Evolutionary conservation across 2,113 vertebrate genomes (phyloP).

Genomic region (Tragulus kanchil): DNA sequence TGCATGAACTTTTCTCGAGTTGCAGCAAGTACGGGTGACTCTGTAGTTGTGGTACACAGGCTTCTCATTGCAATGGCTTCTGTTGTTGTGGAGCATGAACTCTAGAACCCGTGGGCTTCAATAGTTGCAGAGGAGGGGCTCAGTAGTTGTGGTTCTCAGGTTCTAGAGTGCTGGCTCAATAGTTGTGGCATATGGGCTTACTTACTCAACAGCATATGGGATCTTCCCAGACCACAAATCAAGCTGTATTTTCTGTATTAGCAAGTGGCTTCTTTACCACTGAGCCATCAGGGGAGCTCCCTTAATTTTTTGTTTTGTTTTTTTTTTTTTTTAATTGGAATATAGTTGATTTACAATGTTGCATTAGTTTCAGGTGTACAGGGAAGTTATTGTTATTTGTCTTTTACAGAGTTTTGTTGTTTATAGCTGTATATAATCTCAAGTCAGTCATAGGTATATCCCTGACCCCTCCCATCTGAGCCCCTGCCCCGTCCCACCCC

Average conservation of each 20-base stretch:
- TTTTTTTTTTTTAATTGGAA: too few relatives aligned
- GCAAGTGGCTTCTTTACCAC: background rate
- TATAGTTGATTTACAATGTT: too few relatives aligned
- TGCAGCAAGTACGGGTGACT: background rate
- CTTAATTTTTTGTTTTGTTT: conserved; percentile 42
- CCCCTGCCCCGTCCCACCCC: too few relatives aligned
- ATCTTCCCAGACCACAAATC: background rate
- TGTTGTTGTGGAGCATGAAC: background rate
- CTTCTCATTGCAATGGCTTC: background rate
- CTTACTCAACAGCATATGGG: background rate
- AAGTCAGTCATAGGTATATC: too few relatives aligned
- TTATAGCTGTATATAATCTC: too few relatives aligned
- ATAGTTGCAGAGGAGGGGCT: background rate
- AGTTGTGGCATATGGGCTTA: background rate
- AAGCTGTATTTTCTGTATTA: background rate
- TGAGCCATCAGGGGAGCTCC: background rate
- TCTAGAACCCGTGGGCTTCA: background rate
- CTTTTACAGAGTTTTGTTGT: too few relatives aligned
- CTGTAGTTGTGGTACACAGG: background rate
- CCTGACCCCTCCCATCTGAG: too few relatives aligned
- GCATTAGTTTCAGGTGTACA: too few relatives aligned
- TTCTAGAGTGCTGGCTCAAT: background rate
- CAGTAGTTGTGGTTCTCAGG: background rate
- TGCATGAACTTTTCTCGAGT: background rate
- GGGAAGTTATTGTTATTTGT: too few relatives aligned